Conservation (phyloP, 53 echinoderm and acorn worm genomes). For the Holothuria scabra region DNA sequence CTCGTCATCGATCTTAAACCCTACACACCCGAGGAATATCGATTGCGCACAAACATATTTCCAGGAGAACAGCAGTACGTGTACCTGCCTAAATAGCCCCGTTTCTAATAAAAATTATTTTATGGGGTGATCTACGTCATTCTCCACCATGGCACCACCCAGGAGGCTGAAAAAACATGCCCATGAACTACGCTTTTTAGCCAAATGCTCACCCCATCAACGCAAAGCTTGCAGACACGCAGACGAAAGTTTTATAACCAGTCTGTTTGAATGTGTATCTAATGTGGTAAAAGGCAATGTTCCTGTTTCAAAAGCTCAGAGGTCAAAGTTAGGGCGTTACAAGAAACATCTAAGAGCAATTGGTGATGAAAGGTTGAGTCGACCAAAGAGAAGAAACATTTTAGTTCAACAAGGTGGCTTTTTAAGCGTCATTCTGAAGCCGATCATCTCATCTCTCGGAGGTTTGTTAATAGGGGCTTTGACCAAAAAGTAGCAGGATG, state of each 20-base stretch:
- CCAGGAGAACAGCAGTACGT: background rate
- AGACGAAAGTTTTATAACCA: constrained; percentile 31
- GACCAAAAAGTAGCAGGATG: constrained; percentile 41
- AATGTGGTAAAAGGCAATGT: constrained; percentile 56
- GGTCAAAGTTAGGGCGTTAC: constrained; percentile 17
- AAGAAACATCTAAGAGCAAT: constrained; percentile 30
- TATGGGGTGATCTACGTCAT: too few species aligned
- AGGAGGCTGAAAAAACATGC: constrained; percentile 54
- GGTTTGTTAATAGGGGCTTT: constrained; percentile 8
- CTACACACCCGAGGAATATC: constrained; percentile 32
- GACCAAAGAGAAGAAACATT: constrained; percentile 40
- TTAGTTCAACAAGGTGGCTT: constrained; percentile 58
- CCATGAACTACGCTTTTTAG: constrained; percentile 55
- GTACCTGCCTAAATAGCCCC: too few species aligned
- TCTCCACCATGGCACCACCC: too few species aligned
- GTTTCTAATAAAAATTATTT: too few species aligned
- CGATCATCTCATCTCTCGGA: constrained; percentile 42
- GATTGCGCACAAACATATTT: constrained; percentile 41
- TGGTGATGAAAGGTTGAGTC: constrained; percentile 28
- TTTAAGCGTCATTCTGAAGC: constrained; percentile 52
- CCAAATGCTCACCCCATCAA: constrained; percentile 49
- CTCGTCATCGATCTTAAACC: constrained; percentile 34
- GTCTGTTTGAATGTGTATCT: constrained; percentile 68
- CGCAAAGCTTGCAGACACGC: constrained; percentile 51
- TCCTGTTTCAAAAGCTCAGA: constrained; percentile 45